These are phyloP conservation scores for Penaeus vannamei DNA, from an alignment of 1,140 invertebrate species.

Conservation along the genomic window DNA sequence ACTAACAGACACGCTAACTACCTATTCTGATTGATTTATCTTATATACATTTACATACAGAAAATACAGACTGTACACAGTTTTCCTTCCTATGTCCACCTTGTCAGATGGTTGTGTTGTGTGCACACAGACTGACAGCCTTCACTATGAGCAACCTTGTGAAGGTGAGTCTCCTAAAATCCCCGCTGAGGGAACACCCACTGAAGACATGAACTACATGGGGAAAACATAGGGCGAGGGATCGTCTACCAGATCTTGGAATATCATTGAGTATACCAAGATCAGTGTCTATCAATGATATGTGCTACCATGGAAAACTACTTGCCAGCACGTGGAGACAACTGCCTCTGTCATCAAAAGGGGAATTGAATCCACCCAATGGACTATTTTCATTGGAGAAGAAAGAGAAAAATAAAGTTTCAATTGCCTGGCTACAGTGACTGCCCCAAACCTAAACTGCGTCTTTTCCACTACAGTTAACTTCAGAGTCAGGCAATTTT, in stretches of 20 bases:
- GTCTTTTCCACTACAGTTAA: too few species aligned
- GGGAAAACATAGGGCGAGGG: slow-evolving; percentile 20
- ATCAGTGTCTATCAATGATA: slow-evolving; percentile 57
- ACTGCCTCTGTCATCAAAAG: slow-evolving; percentile 10
- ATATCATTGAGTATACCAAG: slow-evolving; percentile 17
- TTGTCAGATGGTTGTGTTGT: slow-evolving; percentile 20
- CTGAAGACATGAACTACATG: slow-evolving; percentile 29
- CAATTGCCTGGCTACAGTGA: too few species aligned
- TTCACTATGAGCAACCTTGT: slow-evolving; percentile 34
- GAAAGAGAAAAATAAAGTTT: too few species aligned
- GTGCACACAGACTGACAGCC: slow-evolving; percentile 26
- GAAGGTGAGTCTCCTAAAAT: slow-evolving; percentile 26
- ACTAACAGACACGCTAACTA: slow-evolving; percentile 59
- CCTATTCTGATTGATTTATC: slow-evolving; percentile 56
- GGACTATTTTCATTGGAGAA: too few species aligned
- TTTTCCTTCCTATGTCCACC: slow-evolving; percentile 62
- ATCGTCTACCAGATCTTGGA: slow-evolving; percentile 31
- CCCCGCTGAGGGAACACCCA: slow-evolving; percentile 24
- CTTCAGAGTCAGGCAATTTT: too few species aligned
- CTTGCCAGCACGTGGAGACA: slow-evolving; percentile 49
- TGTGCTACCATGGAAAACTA: slow-evolving; percentile 60
- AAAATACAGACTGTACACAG: slow-evolving; percentile 61
- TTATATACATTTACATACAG: slow-evolving; percentile 64
- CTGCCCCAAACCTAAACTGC: too few species aligned
- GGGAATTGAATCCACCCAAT: slow-evolving; percentile 9